Conservation (phyloP, 2,888 invertebrate genomes). For the Drosophila meridiana region DNA sequence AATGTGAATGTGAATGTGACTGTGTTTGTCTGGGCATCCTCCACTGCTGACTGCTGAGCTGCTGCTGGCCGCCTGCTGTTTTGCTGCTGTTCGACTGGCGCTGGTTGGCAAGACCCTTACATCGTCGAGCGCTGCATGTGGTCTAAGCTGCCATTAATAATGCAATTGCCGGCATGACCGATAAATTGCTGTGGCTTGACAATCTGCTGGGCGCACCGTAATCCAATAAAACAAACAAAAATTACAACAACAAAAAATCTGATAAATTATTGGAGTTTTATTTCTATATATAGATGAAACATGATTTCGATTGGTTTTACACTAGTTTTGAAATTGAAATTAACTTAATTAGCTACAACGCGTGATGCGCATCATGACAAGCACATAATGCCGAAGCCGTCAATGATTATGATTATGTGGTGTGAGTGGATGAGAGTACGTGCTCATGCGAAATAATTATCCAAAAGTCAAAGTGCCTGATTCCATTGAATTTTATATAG, state of each 20-base stretch:
- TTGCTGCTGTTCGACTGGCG: background rate
- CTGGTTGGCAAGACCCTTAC: conserved; percentile 37
- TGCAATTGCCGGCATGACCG: conserved; percentile 68
- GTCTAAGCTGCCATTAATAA: conserved; percentile 71
- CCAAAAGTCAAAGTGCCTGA: conserved; percentile 60
- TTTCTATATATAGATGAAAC: background rate
- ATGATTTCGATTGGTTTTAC: conserved; percentile 23
- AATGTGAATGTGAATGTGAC: conserved; percentile 30
- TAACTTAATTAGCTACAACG: conserved; percentile 37
- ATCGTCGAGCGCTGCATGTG: conserved; percentile 50
- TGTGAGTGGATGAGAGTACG: conserved; percentile 8
- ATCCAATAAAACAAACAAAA: conserved; percentile 32
- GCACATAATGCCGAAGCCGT: conserved; percentile 16
- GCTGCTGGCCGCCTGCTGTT: background rate
- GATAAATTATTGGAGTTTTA: conserved; percentile 16
- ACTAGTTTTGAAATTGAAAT: conserved; percentile 18
- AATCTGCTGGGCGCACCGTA: conserved; percentile 64
- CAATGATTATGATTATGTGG: background rate
- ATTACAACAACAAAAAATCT: background rate
- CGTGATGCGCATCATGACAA: conserved; percentile 25
- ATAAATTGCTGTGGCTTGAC: conserved; percentile 73
- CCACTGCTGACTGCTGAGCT: background rate
- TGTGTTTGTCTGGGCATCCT: conserved; percentile 3
- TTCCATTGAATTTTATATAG: conserved; percentile 47
- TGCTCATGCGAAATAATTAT: conserved; percentile 49